phyloP scores from a whole-genome alignment of 2,113 vertebrate genomes.

The Lasiurus borealis region DNA sequence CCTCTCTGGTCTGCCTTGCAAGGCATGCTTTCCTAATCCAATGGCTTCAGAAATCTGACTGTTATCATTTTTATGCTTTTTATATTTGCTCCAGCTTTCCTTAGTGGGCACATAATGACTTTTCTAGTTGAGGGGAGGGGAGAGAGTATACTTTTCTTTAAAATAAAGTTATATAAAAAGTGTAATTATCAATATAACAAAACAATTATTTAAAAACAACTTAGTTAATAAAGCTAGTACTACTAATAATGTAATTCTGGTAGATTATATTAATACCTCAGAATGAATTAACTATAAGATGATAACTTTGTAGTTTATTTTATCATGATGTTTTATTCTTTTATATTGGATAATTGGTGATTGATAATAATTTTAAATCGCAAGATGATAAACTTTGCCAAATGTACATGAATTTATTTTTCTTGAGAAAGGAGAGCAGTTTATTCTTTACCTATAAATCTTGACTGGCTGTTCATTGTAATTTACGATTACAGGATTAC shows the following conservation, averaged over 20 bases:
- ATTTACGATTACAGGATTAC: neutral
- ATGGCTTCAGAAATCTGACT: neutral
- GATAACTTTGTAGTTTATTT: constrained; percentile 6
- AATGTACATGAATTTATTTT: neutral
- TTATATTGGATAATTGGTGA: neutral
- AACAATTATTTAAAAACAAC: neutral
- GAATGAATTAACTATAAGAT: neutral
- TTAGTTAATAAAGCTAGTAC: neutral
- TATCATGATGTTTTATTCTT: constrained; percentile 10
- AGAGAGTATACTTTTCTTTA: neutral
- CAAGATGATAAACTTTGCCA: neutral
- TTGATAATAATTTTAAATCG: neutral
- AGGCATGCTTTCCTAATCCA: neutral
- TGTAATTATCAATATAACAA: neutral
- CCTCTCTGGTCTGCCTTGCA: neutral
- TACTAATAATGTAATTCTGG: neutral
- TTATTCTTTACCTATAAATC: constrained; percentile 22
- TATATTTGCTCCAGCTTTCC: neutral
- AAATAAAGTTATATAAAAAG: constrained; percentile 25
- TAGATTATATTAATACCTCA: neutral
- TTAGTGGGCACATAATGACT: neutral
- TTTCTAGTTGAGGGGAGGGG: neutral
- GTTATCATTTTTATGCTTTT: neutral
- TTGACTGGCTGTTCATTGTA: neutral
- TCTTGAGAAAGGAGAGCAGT: neutral